Percentiles rank a stretch among this genome's conserved stretches.
Conservation (phyloP, 2,797 vertebrate genomes). For the Leucoraja ocellata region DNA sequence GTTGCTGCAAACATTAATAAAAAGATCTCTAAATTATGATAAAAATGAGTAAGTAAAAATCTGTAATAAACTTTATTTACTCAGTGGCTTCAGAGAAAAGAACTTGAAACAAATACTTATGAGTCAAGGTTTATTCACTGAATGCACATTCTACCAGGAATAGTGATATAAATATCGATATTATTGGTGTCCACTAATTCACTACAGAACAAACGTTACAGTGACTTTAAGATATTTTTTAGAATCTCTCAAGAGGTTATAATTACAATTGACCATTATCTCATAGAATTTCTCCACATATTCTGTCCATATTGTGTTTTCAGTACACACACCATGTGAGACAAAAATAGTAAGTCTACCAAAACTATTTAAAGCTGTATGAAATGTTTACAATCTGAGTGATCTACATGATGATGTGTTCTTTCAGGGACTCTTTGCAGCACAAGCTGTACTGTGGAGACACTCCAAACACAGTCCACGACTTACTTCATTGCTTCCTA, state of each 20-base stretch:
- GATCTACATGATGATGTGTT: neutral
- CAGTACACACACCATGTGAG: too few species aligned
- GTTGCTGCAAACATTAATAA: neutral
- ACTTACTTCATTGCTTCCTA: neutral
- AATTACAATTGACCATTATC: neutral
- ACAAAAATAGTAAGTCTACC: neutral
- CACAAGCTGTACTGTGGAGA: neutral
- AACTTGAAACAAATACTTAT: neutral
- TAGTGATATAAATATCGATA: too few species aligned
- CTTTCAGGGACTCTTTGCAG: neutral
- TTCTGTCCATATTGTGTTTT: neutral
- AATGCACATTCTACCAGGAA: neutral
- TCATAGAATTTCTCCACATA: neutral
- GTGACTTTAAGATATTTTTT: neutral
- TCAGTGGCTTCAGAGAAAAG: neutral
- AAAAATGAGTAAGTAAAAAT: neutral
- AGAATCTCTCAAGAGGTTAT: neutral
- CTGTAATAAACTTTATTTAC: neutral
- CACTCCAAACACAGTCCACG: neutral
- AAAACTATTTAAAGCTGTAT: neutral
- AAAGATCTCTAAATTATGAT: neutral
- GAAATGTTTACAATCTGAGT: neutral
- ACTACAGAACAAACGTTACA: neutral
- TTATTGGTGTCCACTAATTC: neutral
- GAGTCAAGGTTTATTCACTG: neutral